Evolutionary conservation across 2,797 vertebrate species (phyloP).

Genomic region (Limosa lapponica): DNA sequence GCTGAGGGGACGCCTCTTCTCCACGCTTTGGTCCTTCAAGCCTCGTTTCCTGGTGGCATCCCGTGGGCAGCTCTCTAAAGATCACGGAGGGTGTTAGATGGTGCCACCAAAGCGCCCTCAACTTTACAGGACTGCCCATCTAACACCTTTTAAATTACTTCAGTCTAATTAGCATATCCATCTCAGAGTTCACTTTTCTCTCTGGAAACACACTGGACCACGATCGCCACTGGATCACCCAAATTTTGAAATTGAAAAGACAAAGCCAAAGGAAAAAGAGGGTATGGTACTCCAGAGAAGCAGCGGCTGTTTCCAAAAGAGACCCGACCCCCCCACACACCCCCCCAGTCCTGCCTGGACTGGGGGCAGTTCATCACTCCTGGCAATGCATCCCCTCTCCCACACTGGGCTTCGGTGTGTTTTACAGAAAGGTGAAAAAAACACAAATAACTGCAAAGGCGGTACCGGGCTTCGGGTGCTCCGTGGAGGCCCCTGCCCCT

Average conservation of each 20-base stretch:
- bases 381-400: not conserved
- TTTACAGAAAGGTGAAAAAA: not conserved
- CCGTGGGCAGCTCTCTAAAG: not conserved
- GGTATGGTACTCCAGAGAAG: not conserved
- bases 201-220: not conserved
- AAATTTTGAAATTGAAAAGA: not conserved
- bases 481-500: not conserved
- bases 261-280: not conserved
- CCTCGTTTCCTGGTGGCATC: not conserved
- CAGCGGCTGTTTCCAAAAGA: not conserved
- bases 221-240: not conserved
- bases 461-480: not conserved
- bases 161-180: not conserved
- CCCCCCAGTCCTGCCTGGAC: not conserved
- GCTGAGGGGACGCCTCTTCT: too few species aligned
- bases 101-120: not conserved
- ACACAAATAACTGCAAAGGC: not conserved
- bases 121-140: not conserved
- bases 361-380: not conserved
- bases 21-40: not conserved
- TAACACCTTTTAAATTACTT: not conserved
- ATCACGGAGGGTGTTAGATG: not conserved
- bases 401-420: rapidly evolving
- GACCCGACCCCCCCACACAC: not conserved
- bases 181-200: not conserved